phyloP scores from a whole-genome alignment of 2,888 invertebrate genomes.

The Asteroscopus sphinx region DNA sequence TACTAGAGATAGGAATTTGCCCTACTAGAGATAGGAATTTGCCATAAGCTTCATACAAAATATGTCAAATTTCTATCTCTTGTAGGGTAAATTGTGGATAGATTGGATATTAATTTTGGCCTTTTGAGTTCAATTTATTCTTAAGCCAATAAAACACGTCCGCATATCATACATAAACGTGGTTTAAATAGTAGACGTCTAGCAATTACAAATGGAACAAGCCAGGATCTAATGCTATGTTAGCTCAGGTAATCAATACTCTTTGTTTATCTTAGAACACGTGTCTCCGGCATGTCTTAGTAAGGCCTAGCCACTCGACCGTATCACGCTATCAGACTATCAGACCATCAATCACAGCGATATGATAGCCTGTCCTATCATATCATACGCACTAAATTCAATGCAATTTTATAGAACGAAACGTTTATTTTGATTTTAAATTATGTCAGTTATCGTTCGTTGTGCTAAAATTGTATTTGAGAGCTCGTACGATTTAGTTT shows the following conservation, averaged over 20 bases:
- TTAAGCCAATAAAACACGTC: too few relatives aligned
- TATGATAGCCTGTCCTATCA: slow-evolving; percentile 27
- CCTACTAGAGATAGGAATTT: too few relatives aligned
- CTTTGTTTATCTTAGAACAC: slow-evolving; percentile 48
- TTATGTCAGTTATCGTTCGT: slow-evolving; percentile 19
- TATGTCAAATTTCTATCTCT: too few relatives aligned
- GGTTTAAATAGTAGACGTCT: too few relatives aligned
- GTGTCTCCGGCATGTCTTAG: slow-evolving; percentile 38
- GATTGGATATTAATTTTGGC: too few relatives aligned
- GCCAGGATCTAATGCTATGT: slow-evolving; percentile 33
- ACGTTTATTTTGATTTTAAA: slow-evolving; percentile 26
- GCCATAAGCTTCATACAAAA: too few relatives aligned
- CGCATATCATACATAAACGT: too few relatives aligned
- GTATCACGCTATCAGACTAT: slow-evolving; percentile 47
- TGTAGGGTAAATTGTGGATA: too few relatives aligned
- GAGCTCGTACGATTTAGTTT: too few relatives aligned
- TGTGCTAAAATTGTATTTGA: too few relatives aligned
- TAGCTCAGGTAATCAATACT: slow-evolving; percentile 44
- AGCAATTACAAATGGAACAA: neutral
- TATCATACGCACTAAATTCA: slow-evolving; percentile 33
- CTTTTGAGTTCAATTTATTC: too few relatives aligned
- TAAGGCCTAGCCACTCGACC: slow-evolving; percentile 17
- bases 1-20: too few relatives aligned
- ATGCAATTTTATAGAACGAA: slow-evolving; percentile 23
- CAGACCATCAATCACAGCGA: slow-evolving; percentile 42